Percentiles rank a stretch among this genome's conserved stretches.
Conservation (phyloP, 2,797 vertebrate genomes). For the Cyprinella venusta region DNA sequence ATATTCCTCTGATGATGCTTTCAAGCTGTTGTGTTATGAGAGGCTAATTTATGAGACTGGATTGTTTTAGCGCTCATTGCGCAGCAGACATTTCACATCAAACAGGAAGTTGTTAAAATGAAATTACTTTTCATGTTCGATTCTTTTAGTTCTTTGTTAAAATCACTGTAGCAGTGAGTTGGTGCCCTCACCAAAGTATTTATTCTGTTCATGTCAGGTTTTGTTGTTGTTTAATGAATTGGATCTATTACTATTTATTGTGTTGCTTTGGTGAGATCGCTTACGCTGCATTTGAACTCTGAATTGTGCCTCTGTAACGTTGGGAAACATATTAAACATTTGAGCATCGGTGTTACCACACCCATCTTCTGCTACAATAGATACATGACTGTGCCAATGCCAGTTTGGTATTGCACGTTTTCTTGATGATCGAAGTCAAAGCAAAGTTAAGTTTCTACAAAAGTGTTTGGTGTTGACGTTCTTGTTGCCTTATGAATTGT, state of each 20-base stretch:
- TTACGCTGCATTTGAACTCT: constrained; percentile 25
- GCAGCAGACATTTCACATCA: constrained; percentile 2
- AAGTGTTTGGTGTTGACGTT: constrained; percentile 38
- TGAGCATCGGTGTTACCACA: constrained; percentile 23
- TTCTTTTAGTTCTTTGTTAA: neutral
- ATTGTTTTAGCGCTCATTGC: neutral
- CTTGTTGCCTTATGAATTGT: constrained; percentile 46
- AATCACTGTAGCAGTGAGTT: constrained; percentile 29
- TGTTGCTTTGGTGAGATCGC: constrained; percentile 43
- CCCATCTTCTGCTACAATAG: neutral
- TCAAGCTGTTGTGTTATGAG: neutral
- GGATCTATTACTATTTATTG: constrained; percentile 30
- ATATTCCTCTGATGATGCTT: neutral
- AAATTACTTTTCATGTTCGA: neutral
- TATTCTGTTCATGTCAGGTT: constrained; percentile 3
- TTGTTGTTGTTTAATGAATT: neutral
- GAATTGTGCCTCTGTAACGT: constrained; percentile 38
- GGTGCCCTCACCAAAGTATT: constrained; percentile 18
- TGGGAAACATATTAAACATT: constrained; percentile 2
- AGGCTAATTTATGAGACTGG: constrained; percentile 12
- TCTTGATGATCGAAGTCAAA: constrained; percentile 6
- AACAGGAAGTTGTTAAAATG: neutral
- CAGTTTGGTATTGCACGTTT: constrained; percentile 19
- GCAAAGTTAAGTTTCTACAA: constrained; percentile 13
- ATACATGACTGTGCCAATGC: constrained; percentile 1